phyloP scores from a whole-genome alignment of 2,113 vertebrate species.

The Cyrtonyx montezumae region DNA sequence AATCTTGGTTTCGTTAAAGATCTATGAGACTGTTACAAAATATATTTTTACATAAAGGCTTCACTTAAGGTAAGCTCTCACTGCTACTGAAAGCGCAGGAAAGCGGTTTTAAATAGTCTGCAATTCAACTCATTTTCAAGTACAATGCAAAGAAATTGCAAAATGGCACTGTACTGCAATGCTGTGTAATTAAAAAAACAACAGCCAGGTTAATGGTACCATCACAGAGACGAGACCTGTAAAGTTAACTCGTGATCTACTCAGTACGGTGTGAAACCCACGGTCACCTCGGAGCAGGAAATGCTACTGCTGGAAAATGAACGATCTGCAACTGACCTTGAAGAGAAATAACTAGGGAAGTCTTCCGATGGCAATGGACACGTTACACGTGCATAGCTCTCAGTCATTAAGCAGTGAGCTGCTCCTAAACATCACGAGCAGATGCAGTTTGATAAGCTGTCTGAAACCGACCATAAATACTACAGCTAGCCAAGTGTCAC shows the following conservation, averaged over 20 bases:
- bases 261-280: background rate
- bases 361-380: rapidly evolving
- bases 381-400: rapidly evolving
- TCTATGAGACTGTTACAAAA: constrained; percentile 78
- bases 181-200: constrained; percentile 7
- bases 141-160: constrained; percentile 74
- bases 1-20: constrained; percentile 70
- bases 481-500: background rate
- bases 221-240: constrained; percentile 45
- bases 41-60: constrained; percentile 76
- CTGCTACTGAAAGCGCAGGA: constrained; percentile 57
- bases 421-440: background rate
- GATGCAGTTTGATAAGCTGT: background rate
- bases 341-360: background rate
- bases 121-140: constrained; percentile 74
- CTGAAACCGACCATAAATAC: background rate
- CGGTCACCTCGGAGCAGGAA: background rate
- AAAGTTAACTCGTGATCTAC: background rate
- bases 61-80: constrained; percentile 66
- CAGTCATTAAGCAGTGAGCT: background rate
- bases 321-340: background rate
- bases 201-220: constrained; percentile 48
- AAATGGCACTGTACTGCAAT: constrained; percentile 65
- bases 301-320: background rate
- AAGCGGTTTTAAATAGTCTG: constrained; percentile 72